phyloP scores from a whole-genome alignment of 2,113 vertebrate species.

The Etheostoma spectabile region DNA sequence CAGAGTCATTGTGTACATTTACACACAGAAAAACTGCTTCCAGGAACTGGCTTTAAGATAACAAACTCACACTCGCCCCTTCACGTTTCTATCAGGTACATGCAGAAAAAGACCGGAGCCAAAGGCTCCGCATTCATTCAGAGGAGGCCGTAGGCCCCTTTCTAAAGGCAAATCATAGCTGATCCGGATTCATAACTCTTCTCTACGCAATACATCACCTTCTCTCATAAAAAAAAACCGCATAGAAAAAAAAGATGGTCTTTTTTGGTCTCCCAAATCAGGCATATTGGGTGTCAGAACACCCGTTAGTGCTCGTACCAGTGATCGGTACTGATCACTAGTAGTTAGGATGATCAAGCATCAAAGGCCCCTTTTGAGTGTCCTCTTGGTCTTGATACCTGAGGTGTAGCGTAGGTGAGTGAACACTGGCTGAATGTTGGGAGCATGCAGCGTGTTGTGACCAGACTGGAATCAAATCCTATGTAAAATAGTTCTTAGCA shows the following conservation, averaged over 20 bases:
- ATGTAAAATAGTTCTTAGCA: background rate
- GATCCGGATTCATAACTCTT: slow-evolving; percentile 44
- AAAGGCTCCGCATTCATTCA: slow-evolving; percentile 52
- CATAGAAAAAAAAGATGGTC: slow-evolving; percentile 48
- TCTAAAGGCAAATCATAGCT: slow-evolving; percentile 72
- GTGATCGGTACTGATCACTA: slow-evolving; percentile 41
- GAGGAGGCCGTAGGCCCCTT: slow-evolving; percentile 12
- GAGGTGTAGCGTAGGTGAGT: slow-evolving; percentile 62
- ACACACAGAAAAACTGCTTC: slow-evolving; percentile 53
- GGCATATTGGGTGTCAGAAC: slow-evolving; percentile 66
- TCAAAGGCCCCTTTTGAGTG: slow-evolving; percentile 76
- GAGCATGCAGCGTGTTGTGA: slow-evolving; percentile 38
- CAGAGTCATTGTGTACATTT: slow-evolving; percentile 54
- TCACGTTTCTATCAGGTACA: slow-evolving; percentile 51
- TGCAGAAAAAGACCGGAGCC: slow-evolving; percentile 57
- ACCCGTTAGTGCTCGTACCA: slow-evolving; percentile 58
- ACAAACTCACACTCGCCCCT: slow-evolving; percentile 48
- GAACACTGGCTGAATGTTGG: slow-evolving; percentile 62
- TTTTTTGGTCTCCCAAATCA: slow-evolving; percentile 76
- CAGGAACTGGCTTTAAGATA: slow-evolving; percentile 57
- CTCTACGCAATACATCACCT: slow-evolving; percentile 36
- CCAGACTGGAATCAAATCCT: slow-evolving; percentile 6
- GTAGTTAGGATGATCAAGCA: slow-evolving; percentile 57
- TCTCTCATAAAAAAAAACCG: slow-evolving; percentile 26
- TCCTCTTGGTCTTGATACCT: slow-evolving; percentile 71